phyloP scores from a whole-genome alignment of 2,888 invertebrate species.

The Cheilosia grossa region DNA sequence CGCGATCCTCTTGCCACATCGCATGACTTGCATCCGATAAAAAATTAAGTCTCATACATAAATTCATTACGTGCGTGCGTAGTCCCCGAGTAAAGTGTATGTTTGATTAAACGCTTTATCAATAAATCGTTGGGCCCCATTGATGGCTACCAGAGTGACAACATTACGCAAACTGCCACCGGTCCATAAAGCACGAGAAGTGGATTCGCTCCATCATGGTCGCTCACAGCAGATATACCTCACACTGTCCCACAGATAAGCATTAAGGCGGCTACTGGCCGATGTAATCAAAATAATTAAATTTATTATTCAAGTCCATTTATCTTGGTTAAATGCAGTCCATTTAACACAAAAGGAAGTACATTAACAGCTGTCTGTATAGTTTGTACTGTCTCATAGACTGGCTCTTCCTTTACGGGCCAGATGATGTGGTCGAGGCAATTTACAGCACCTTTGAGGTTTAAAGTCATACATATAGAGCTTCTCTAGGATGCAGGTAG shows the following conservation, averaged over 20 bases:
- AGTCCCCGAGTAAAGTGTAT: constrained; percentile 2
- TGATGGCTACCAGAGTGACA: constrained; percentile 65
- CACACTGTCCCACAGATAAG: constrained; percentile 15
- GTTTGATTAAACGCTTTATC: constrained; percentile 66
- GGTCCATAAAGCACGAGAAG: constrained; percentile 55
- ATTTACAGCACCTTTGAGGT: constrained; percentile 60
- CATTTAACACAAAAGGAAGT: constrained; percentile 71
- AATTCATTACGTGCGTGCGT: constrained; percentile 37
- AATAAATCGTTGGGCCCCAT: constrained; percentile 66
- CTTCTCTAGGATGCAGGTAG: constrained; percentile 6
- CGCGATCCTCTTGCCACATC: constrained; percentile 1
- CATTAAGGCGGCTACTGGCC: constrained; percentile 29
- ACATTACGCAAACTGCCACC: constrained; percentile 64
- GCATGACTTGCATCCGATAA: constrained; percentile 20
- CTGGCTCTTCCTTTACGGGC: neutral
- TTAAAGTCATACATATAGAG: constrained; percentile 28
- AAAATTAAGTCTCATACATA: constrained; percentile 51
- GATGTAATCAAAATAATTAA: constrained; percentile 77
- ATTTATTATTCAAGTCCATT: constrained; percentile 78
- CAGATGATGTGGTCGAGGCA: constrained; percentile 44
- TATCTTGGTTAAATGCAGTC: constrained; percentile 76
- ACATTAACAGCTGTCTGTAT: constrained; percentile 58
- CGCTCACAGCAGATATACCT: constrained; percentile 44
- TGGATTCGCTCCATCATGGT: constrained; percentile 36
- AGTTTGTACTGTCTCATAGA: constrained; percentile 10